phyloP scores from a whole-genome alignment of 2,888 invertebrate genomes.

The Nomada ferruginata region DNA sequence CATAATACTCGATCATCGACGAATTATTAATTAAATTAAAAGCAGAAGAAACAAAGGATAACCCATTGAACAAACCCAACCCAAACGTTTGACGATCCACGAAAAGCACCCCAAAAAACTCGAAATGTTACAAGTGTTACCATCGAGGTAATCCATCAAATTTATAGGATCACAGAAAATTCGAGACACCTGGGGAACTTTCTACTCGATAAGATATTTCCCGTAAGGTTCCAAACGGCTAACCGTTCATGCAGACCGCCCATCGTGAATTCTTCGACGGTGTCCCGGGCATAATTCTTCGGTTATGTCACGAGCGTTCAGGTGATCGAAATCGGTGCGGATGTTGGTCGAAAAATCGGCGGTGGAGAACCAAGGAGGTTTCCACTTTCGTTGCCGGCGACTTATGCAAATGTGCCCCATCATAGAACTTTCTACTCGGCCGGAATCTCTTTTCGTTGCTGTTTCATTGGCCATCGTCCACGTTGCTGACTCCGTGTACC shows the following conservation, averaged over 20 bases:
- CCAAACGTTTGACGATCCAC: too few relatives aligned
- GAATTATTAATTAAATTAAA: not conserved
- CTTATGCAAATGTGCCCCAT: conserved; percentile 57
- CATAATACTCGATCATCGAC: not conserved
- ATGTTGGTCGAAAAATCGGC: conserved; percentile 38
- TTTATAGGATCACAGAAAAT: conserved; percentile 19
- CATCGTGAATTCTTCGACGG: conserved; percentile 55
- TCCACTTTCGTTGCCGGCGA: conserved; percentile 59
- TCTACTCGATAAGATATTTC: conserved; percentile 46
- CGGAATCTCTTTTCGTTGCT: conserved; percentile 46
- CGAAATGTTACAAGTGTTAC: not conserved
- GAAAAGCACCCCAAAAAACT: too few relatives aligned
- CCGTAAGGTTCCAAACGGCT: conserved; percentile 14
- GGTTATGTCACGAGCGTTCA: conserved; percentile 50
- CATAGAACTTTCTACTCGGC: conserved; percentile 62
- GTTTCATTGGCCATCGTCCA: conserved; percentile 13
- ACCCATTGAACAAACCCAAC: too few relatives aligned
- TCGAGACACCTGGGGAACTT: conserved; percentile 28
- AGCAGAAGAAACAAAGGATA: too few relatives aligned
- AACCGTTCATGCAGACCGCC: conserved; percentile 45
- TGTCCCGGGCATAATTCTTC: conserved; percentile 37
- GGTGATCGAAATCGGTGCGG: conserved; percentile 53
- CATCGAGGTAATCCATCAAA: not conserved
- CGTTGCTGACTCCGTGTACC: conserved; percentile 9
- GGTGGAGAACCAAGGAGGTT: conserved; percentile 15